phyloP scores from a whole-genome alignment of 2,888 invertebrate genomes.

The Drosophila gaucha region DNA sequence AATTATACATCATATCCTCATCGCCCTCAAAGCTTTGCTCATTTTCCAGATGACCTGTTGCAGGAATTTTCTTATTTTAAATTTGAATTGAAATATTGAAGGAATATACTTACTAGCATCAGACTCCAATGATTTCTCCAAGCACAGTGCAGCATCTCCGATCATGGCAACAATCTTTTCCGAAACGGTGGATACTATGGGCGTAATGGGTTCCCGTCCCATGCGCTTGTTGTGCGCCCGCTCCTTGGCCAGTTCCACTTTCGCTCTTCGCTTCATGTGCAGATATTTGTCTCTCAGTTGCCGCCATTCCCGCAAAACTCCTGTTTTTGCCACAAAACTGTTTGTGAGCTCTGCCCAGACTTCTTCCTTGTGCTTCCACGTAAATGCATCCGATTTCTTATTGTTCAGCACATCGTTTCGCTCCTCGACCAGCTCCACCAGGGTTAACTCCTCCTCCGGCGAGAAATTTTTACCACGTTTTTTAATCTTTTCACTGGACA shows the following conservation, averaged over 20 bases:
- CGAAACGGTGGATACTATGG: slow-evolving; percentile 13
- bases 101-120: background rate
- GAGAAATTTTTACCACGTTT: slow-evolving; percentile 19
- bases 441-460: slow-evolving; percentile 10
- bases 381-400: slow-evolving; percentile 13
- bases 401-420: slow-evolving; percentile 18
- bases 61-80: background rate
- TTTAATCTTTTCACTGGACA: slow-evolving; percentile 9
- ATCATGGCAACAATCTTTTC: slow-evolving; percentile 23
- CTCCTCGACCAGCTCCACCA: slow-evolving; percentile 15
- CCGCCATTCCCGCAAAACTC: slow-evolving; percentile 11
- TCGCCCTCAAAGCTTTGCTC: slow-evolving; percentile 4
- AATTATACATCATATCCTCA: slow-evolving; percentile 1
- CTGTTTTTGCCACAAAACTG: slow-evolving; percentile 1
- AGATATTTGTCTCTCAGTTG: slow-evolving; percentile 19
- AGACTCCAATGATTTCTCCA: background rate
- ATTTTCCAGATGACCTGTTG: background rate
- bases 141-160: slow-evolving; percentile 7
- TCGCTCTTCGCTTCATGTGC: slow-evolving; percentile 17
- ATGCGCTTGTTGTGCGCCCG: background rate
- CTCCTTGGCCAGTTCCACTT: slow-evolving; percentile 18
- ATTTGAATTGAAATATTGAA: background rate
- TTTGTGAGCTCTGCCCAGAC: slow-evolving; percentile 12
- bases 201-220: slow-evolving; percentile 1
- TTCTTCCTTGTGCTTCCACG: slow-evolving; percentile 19